Evolutionary conservation across 2,888 invertebrate species (phyloP).

Genomic region (Phragmatobia fuliginosa): DNA sequence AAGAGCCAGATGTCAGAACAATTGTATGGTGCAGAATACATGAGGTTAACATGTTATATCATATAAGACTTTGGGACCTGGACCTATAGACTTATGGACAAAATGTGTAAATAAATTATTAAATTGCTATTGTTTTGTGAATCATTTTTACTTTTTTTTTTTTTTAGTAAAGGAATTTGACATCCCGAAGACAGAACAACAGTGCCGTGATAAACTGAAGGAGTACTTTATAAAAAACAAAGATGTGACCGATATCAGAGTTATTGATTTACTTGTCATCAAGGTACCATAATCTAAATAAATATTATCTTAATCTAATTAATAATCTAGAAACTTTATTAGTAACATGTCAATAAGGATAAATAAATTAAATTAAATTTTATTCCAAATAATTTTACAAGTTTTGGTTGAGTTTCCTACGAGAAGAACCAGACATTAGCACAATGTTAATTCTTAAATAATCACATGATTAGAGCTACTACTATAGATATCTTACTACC

Average conservation of each 20-base stretch:
- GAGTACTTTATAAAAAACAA: constrained; percentile 93
- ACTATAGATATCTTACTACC: too few species aligned
- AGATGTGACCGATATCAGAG: constrained; percentile 93
- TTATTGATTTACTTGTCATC: constrained; percentile 96
- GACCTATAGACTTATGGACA: too few species aligned
- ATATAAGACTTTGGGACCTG: background rate
- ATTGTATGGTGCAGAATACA: background rate
- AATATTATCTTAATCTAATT: background rate
- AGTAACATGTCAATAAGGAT: too few species aligned
- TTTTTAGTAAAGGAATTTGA: constrained; percentile 93
- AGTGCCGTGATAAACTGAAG: constrained; percentile 91
- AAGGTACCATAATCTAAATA: constrained; percentile 88
- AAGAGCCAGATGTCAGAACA: background rate
- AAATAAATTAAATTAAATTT: too few species aligned
- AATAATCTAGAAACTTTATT: background rate
- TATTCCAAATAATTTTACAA: too few species aligned
- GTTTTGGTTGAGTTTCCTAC: too few species aligned
- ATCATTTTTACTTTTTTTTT: too few species aligned
- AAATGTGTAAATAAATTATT: too few species aligned
- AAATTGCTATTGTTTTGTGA: too few species aligned
- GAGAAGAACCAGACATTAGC: too few species aligned
- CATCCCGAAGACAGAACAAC: constrained; percentile 90
- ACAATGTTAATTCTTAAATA: too few species aligned
- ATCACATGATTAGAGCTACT: too few species aligned
- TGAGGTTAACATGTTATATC: background rate